phyloP scores from a whole-genome alignment of 2,888 invertebrate genomes.

The Dryobota labecula region DNA sequence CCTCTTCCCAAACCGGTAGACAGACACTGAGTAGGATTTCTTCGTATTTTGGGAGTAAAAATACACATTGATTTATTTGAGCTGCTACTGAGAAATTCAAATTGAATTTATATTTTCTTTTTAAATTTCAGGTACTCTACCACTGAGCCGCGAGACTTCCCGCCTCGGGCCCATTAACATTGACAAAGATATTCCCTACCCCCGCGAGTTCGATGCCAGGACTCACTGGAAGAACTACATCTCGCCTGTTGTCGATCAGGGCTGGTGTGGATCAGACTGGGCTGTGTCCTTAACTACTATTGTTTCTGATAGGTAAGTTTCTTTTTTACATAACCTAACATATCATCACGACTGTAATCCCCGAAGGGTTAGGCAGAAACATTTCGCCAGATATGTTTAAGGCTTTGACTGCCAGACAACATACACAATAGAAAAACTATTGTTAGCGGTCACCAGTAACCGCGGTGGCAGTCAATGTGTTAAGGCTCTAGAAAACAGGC shows the following conservation, averaged over 20 bases:
- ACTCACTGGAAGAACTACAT: constrained; percentile 94
- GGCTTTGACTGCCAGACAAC: too few species aligned
- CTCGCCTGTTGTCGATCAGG: constrained; percentile 93
- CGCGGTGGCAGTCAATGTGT: too few species aligned
- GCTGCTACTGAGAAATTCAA: background rate
- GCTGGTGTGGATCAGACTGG: constrained; percentile 97
- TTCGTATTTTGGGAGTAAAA: too few species aligned
- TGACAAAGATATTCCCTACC: constrained; percentile 91
- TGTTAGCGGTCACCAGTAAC: too few species aligned
- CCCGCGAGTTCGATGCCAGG: constrained; percentile 94
- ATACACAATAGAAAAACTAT: too few species aligned
- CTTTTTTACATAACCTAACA: background rate
- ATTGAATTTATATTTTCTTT: background rate
- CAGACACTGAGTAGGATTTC: too few species aligned
- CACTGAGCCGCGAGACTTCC: constrained; percentile 85
- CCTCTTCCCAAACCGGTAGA: too few species aligned
- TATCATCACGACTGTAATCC: too few species aligned
- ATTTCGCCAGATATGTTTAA: too few species aligned
- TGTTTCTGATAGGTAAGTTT: constrained; percentile 93
- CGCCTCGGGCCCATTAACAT: constrained; percentile 91
- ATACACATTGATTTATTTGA: too few species aligned
- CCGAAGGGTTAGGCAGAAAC: too few species aligned
- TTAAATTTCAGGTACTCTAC: constrained; percentile 86
- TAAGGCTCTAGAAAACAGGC: too few species aligned
- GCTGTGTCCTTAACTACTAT: constrained; percentile 96